Evolutionary conservation across 2,797 vertebrate species (phyloP).

Genomic region (Falco rusticolus): DNA sequence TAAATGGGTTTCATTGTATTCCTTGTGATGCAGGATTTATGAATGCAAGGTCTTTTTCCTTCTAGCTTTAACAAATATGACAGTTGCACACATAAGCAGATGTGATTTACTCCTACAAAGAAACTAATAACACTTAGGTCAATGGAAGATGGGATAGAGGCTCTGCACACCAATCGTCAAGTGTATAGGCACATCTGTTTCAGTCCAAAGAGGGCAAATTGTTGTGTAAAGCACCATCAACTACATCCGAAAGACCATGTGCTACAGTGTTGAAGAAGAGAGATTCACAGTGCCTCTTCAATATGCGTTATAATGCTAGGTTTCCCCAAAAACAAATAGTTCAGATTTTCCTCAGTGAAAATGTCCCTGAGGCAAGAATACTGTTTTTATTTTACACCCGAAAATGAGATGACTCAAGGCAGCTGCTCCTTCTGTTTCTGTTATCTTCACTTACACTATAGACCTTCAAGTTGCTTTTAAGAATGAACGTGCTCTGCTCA

Average conservation of each 20-base stretch:
- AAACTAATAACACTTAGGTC: neutral
- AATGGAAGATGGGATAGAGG: neutral
- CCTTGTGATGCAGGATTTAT: neutral
- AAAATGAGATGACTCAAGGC: neutral
- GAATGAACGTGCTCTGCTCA: slow-evolving; percentile 20
- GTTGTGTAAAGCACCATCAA: neutral
- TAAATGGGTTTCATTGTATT: neutral
- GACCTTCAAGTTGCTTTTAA: neutral
- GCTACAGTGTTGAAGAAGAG: neutral
- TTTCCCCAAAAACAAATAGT: neutral
- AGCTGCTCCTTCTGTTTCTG: neutral
- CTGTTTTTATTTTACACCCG: neutral
- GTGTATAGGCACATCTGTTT: neutral
- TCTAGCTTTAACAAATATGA: neutral
- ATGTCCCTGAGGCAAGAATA: neutral
- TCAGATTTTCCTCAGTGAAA: neutral
- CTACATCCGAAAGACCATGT: neutral
- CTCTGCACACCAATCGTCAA: neutral
- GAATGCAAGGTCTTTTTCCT: neutral
- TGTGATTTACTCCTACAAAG: neutral
- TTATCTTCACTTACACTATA: neutral
- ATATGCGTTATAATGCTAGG: neutral
- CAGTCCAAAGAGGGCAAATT: neutral
- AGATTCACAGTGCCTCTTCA: neutral
- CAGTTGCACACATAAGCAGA: neutral